phyloP scores from a whole-genome alignment of 2,113 vertebrate genomes.

The Semnornis frantzii region DNA sequence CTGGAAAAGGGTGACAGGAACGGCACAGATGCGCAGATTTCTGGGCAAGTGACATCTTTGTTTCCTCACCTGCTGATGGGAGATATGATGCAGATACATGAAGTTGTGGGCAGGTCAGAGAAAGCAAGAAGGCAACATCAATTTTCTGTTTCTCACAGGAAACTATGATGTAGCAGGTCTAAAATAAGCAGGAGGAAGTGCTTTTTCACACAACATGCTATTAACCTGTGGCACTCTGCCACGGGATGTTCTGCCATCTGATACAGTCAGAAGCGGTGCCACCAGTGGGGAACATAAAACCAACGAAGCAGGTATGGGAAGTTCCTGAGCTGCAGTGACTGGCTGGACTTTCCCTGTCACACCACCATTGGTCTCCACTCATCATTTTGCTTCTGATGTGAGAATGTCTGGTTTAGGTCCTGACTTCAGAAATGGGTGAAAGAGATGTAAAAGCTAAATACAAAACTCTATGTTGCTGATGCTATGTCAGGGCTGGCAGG shows the following conservation, averaged over 20 bases:
- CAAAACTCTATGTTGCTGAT: fast-evolving
- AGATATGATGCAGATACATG: neutral
- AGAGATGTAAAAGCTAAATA: neutral
- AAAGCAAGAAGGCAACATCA: neutral
- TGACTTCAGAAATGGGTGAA: neutral
- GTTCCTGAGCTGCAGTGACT: neutral
- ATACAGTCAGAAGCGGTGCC: neutral
- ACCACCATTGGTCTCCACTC: fast-evolving
- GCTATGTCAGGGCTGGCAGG: neutral
- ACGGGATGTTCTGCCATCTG: neutral
- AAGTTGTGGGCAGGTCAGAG: neutral
- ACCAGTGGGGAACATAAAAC: neutral
- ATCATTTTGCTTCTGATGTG: fast-evolving
- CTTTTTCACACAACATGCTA: neutral
- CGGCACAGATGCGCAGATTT: fast-evolving
- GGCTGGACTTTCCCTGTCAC: neutral
- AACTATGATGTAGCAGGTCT: neutral
- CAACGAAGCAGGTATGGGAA: neutral
- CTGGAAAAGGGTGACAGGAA: neutral
- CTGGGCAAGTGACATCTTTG: fast-evolving
- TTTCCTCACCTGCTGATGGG: neutral
- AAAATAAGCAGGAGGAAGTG: slow-evolving; percentile 30
- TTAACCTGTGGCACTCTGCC: neutral
- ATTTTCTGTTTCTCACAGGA: slow-evolving; percentile 12
- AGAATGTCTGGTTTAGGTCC: neutral